phyloP scores from a whole-genome alignment of 1,140 invertebrate genomes.

The Drosophila prosaltans region DNA sequence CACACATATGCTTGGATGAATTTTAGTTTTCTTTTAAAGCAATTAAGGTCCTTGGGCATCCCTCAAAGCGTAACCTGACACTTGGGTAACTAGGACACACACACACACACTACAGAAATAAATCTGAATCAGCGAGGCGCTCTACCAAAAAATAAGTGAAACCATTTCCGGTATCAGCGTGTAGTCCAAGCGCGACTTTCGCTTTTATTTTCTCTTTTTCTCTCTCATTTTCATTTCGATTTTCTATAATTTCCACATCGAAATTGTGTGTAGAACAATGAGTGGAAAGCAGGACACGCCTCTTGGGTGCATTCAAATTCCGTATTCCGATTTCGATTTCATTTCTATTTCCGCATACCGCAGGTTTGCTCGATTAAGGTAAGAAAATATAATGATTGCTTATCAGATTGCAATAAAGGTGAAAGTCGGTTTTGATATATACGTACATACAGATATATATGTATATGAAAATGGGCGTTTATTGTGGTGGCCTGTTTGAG shows the following conservation, averaged over 20 bases:
- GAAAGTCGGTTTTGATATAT: slow-evolving; percentile 35
- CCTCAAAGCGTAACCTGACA: slow-evolving; percentile 70
- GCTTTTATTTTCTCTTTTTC: slow-evolving; percentile 45
- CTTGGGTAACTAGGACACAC: slow-evolving; percentile 74
- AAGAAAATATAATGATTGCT: slow-evolving; percentile 59
- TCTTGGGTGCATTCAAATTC: slow-evolving; percentile 65
- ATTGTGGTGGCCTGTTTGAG: slow-evolving; percentile 16
- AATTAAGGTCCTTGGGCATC: slow-evolving; percentile 47
- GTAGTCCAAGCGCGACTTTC: slow-evolving; percentile 73
- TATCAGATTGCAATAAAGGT: slow-evolving; percentile 71
- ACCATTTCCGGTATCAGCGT: slow-evolving; percentile 80
- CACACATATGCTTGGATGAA: slow-evolving; percentile 62
- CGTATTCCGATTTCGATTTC: slow-evolving; percentile 45
- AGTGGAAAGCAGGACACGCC: slow-evolving; percentile 45
- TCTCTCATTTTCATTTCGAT: slow-evolving; percentile 21
- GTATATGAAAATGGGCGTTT: slow-evolving; percentile 19
- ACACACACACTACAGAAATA: slow-evolving; percentile 46
- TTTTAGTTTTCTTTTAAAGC: slow-evolving; percentile 53
- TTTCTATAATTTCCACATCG: slow-evolving; percentile 75
- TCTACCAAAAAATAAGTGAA: slow-evolving; percentile 68
- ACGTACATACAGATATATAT: neutral
- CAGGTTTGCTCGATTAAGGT: slow-evolving; percentile 1
- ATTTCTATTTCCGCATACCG: neutral
- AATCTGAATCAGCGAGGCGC: slow-evolving; percentile 59
- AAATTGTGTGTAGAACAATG: slow-evolving; percentile 56